Conservation (phyloP, 2,797 vertebrate species). For the Pterois miles region DNA sequence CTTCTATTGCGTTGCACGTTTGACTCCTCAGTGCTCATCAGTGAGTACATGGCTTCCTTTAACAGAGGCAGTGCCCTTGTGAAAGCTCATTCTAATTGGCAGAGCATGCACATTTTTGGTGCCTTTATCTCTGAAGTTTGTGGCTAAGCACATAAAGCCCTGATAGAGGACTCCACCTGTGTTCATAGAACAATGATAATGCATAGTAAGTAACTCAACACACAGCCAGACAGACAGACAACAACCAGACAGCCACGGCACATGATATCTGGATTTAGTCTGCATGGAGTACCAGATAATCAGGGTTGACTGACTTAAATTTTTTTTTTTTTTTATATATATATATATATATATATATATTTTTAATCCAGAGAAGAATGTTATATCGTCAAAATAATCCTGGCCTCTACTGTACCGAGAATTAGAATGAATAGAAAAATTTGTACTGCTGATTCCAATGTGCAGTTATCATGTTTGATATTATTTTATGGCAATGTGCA, state of each 20-base stretch:
- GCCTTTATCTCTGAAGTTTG: too few species aligned
- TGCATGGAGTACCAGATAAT: background rate
- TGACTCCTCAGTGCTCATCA: background rate
- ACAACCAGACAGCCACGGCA: conserved; percentile 1
- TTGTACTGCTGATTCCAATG: background rate
- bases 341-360: too few species aligned
- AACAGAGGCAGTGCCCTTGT: background rate
- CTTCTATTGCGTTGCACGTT: background rate
- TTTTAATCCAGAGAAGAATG: background rate
- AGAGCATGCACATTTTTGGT: background rate
- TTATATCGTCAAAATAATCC: background rate
- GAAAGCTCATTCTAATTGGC: background rate
- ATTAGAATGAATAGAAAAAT: conserved; percentile 38
- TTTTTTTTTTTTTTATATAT: too few species aligned
- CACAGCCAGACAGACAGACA: conserved; percentile 19
- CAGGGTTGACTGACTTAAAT: background rate
- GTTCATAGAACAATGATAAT: conserved; percentile 17
- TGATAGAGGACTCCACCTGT: conserved; percentile 1
- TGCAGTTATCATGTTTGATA: background rate
- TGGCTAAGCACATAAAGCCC: background rate
- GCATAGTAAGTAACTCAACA: conserved; percentile 14
- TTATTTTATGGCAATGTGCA: background rate
- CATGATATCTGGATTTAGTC: conserved; percentile 6
- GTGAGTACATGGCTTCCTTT: background rate
- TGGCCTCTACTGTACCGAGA: background rate